Evolutionary conservation across 2,888 invertebrate species (phyloP).

Genomic region (Nowickia ferox): DNA sequence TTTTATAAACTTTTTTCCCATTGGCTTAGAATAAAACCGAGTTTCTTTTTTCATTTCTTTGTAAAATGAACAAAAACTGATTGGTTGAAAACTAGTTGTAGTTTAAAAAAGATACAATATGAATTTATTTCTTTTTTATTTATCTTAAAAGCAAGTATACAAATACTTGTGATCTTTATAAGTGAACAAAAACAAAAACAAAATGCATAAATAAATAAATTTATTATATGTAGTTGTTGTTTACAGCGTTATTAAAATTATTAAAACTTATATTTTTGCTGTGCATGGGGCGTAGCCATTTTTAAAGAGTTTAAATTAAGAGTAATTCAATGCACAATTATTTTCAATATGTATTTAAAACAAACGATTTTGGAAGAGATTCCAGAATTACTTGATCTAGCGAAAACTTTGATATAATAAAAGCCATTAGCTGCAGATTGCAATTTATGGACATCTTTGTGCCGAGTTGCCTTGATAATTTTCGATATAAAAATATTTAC

Average conservation of each 20-base stretch:
- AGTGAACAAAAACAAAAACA: neutral
- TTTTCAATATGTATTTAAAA: neutral
- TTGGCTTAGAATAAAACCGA: slow-evolving; percentile 71
- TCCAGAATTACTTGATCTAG: no score
- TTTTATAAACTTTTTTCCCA: slow-evolving; percentile 69
- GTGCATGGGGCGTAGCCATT: slow-evolving; percentile 41
- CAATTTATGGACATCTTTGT: no score
- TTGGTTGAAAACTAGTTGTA: slow-evolving; percentile 71
- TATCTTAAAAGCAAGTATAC: slow-evolving; percentile 44
- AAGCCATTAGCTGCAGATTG: no score
- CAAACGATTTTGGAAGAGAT: neutral
- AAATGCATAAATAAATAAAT: slow-evolving; percentile 29
- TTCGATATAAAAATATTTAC: no score
- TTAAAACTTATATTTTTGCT: slow-evolving; percentile 4
- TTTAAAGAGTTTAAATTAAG: neutral
- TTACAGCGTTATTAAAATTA: slow-evolving; percentile 9
- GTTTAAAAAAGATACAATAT: slow-evolving; percentile 63
- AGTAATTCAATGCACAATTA: neutral
- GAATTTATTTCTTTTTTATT: slow-evolving; percentile 1
- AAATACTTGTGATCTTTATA: slow-evolving; percentile 10
- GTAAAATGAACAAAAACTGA: slow-evolving; percentile 68
- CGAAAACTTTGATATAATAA: no score
- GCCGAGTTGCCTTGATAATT: no score
- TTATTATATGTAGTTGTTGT: slow-evolving; percentile 39
- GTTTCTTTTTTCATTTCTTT: slow-evolving; percentile 54